phyloP scores from a whole-genome alignment of 1,140 invertebrate genomes.

The Drosophila murphyi region DNA sequence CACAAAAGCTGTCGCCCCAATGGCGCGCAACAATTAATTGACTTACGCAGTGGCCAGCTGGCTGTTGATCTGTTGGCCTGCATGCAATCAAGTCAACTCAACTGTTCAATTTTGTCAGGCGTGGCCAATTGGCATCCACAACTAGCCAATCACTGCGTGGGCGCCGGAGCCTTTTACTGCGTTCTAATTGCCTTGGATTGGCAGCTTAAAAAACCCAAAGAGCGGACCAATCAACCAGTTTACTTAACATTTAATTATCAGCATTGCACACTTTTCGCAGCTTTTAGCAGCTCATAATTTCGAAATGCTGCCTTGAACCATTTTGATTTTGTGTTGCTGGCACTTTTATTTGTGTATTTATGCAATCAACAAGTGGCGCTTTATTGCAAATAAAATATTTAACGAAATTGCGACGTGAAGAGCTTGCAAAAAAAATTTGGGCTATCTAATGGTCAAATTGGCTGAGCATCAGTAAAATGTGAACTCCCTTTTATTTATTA shows the following conservation, averaged over 20 bases:
- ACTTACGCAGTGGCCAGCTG: slow-evolving; percentile 62
- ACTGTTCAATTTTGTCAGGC: slow-evolving; percentile 22
- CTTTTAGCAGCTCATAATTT: slow-evolving; percentile 41
- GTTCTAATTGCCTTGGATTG: slow-evolving; percentile 71
- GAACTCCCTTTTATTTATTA: neutral
- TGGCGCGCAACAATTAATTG: slow-evolving; percentile 80
- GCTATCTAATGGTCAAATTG: slow-evolving; percentile 21
- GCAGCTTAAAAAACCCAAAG: slow-evolving; percentile 47
- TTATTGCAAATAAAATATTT: slow-evolving; percentile 1
- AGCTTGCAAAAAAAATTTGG: slow-evolving; percentile 33
- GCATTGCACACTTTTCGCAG: slow-evolving; percentile 44
- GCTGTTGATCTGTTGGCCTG: slow-evolving; percentile 11
- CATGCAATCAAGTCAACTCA: slow-evolving; percentile 58
- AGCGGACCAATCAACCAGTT: slow-evolving; percentile 6
- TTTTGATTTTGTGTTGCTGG: slow-evolving; percentile 38
- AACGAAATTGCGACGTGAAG: slow-evolving; percentile 3
- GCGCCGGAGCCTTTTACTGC: slow-evolving; percentile 57
- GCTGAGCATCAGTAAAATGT: neutral
- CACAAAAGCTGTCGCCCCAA: slow-evolving; percentile 76
- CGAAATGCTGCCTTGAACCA: slow-evolving; percentile 65
- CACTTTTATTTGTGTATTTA: slow-evolving; percentile 6
- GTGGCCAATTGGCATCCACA: slow-evolving; percentile 31
- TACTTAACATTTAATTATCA: slow-evolving; percentile 41
- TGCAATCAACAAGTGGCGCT: slow-evolving; percentile 32
- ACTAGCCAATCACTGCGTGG: slow-evolving; percentile 51